Conservation (phyloP, 1,140 invertebrate species). For the Nasonia vitripennis region DNA sequence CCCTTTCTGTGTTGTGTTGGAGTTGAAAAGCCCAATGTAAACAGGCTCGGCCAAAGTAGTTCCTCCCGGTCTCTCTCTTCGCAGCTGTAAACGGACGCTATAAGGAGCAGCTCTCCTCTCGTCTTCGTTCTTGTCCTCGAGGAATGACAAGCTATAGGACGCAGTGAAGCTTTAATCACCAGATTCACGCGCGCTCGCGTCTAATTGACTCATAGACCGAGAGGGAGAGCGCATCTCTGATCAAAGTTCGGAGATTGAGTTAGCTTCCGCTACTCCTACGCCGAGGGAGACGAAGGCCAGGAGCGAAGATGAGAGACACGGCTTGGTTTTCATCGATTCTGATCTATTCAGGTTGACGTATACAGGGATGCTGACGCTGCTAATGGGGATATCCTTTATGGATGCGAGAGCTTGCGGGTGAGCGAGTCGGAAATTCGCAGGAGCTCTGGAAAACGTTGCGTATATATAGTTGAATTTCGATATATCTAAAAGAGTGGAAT, state of each 20-base stretch:
- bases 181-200: constrained; percentile 19
- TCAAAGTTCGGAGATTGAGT: constrained; percentile 49
- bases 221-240: constrained; percentile 19
- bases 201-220: constrained; percentile 45
- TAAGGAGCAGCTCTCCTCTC: background rate
- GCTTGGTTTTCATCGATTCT: constrained; percentile 35
- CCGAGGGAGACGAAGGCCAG: background rate
- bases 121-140: background rate
- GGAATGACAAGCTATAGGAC: background rate
- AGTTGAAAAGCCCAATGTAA: background rate
- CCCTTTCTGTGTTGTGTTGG: background rate
- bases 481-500: too few relatives aligned
- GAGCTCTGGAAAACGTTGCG: too few relatives aligned
- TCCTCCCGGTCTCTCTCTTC: background rate
- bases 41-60: background rate
- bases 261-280: background rate
- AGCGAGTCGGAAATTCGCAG: too few relatives aligned
- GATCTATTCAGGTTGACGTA: constrained; percentile 7
- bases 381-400: too few relatives aligned
- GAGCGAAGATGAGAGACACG: background rate
- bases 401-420: too few relatives aligned
- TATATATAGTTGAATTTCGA: too few relatives aligned
- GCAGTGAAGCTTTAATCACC: constrained; percentile 42
- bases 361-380: too few relatives aligned
- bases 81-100: constrained; percentile 15